Conservation (phyloP, 2,888 invertebrate genomes). For the Lissonota sp. region DNA sequence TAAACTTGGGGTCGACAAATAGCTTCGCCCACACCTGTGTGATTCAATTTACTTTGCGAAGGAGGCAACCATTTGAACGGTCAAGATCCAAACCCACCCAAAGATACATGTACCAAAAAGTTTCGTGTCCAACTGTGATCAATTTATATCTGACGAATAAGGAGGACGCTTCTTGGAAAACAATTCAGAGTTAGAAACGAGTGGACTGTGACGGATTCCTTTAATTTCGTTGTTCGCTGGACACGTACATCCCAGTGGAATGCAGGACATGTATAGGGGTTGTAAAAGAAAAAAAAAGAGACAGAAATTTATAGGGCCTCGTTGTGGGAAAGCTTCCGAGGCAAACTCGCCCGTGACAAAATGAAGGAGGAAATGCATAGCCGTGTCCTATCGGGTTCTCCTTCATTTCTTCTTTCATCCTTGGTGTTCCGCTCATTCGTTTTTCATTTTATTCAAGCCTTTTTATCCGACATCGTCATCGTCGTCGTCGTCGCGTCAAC, state of each 20-base stretch:
- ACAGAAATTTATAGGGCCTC: constrained; percentile 56
- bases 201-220: too few relatives aligned
- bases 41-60: too few relatives aligned
- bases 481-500: constrained; percentile 53
- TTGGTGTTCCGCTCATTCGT: constrained; percentile 1
- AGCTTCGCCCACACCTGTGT: too few relatives aligned
- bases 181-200: too few relatives aligned
- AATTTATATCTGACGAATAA: too few relatives aligned
- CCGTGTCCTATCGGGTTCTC: constrained; percentile 11
- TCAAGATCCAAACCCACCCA: too few relatives aligned
- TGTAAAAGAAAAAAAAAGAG: constrained; percentile 36
- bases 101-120: too few relatives aligned
- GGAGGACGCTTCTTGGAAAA: too few relatives aligned
- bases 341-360: constrained; percentile 65
- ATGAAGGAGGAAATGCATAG: constrained; percentile 72
- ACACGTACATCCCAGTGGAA: constrained; percentile 1
- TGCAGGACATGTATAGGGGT: constrained; percentile 1
- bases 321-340: constrained; percentile 32
- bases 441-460: constrained; percentile 23
- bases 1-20: too few relatives aligned
- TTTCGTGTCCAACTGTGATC: too few relatives aligned
- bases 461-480: constrained; percentile 19
- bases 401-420: constrained; percentile 13
- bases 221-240: constrained; percentile 10
- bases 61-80: too few relatives aligned